Conservation (phyloP, 2,113 vertebrate species). For the Oryzias curvinotus region DNA sequence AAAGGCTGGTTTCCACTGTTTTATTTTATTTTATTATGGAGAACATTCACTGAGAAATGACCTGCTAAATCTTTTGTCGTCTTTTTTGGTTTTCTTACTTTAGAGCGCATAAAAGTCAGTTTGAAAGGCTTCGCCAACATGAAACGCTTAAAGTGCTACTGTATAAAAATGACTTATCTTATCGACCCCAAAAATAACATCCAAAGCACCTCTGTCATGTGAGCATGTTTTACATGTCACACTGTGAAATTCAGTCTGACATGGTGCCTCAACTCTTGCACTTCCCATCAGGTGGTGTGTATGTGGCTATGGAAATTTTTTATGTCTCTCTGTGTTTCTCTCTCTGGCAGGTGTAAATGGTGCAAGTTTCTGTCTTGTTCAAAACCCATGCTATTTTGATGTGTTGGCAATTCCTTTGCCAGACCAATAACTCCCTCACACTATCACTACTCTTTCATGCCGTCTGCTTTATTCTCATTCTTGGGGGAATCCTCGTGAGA, state of each 20-base stretch:
- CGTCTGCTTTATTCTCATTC: constrained; percentile 76
- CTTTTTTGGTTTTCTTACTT: constrained; percentile 4
- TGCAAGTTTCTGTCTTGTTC: constrained; percentile 76
- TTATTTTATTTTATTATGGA: background rate
- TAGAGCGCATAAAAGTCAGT: constrained; percentile 11
- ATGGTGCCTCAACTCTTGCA: constrained; percentile 51
- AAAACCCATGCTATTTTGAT: constrained; percentile 75
- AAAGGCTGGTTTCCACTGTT: background rate
- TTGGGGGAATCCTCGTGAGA: constrained; percentile 74
- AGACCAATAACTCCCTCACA: constrained; percentile 76
- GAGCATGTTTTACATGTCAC: constrained; percentile 57
- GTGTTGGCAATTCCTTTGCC: constrained; percentile 76
- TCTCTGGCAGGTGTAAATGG: constrained; percentile 72
- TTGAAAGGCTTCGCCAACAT: constrained; percentile 41
- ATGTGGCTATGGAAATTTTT: constrained; percentile 60
- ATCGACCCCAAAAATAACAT: constrained; percentile 44
- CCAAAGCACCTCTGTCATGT: constrained; percentile 57
- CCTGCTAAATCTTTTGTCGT: constrained; percentile 22
- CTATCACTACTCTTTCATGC: constrained; percentile 77
- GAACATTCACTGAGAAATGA: background rate
- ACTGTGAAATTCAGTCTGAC: constrained; percentile 57
- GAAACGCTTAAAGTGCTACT: constrained; percentile 34
- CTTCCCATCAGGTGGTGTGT: constrained; percentile 35
- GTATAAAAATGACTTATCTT: constrained; percentile 51
- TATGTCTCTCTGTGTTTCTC: constrained; percentile 31